Percentiles rank a stretch among this genome's conserved stretches.
These are phyloP conservation scores for Semicossyphus pulcher DNA, from an alignment of 2,113 vertebrate genomes.

Conservation along the genomic window DNA sequence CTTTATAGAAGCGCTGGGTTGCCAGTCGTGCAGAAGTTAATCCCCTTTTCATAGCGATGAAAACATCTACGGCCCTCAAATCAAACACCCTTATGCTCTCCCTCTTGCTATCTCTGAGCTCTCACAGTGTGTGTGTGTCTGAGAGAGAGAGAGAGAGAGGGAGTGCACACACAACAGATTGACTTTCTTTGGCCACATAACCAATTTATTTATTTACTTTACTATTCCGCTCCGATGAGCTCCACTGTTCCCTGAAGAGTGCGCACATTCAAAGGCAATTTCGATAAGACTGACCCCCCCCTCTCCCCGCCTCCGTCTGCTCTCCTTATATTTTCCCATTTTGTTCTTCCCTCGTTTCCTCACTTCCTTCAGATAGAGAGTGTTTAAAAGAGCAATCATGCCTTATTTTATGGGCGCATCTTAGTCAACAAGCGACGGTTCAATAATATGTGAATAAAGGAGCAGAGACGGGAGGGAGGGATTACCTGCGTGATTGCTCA, in stretches of 20 bases:
- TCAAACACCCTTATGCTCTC: constrained; percentile 70
- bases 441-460: constrained; percentile 51
- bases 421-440: constrained; percentile 51
- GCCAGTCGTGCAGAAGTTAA: constrained; percentile 67
- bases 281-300: constrained; percentile 72
- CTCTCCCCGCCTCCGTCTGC: constrained; percentile 20
- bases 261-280: constrained; percentile 79
- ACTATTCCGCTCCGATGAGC: constrained; percentile 71
- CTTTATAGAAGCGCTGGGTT: constrained; percentile 67
- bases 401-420: constrained; percentile 49
- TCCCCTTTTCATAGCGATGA: constrained; percentile 72
- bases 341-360: constrained; percentile 54
- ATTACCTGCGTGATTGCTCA: constrained; percentile 57
- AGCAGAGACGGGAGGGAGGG: constrained; percentile 19
- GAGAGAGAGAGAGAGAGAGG: constrained; percentile 13
- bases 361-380: constrained; percentile 54
- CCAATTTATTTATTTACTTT: constrained; percentile 82
- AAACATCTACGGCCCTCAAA: constrained; percentile 68
- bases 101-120: constrained; percentile 51
- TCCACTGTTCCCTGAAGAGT: constrained; percentile 67
- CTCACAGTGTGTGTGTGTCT: constrained; percentile 22
- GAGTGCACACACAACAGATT: constrained; percentile 69
- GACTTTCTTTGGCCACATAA: constrained; percentile 80
- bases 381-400: constrained; percentile 67
- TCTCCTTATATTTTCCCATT: constrained; percentile 66